These are phyloP conservation scores for Sabellastarte sp. DNA, from an alignment of 2,888 invertebrate genomes.

Conservation along the genomic window DNA sequence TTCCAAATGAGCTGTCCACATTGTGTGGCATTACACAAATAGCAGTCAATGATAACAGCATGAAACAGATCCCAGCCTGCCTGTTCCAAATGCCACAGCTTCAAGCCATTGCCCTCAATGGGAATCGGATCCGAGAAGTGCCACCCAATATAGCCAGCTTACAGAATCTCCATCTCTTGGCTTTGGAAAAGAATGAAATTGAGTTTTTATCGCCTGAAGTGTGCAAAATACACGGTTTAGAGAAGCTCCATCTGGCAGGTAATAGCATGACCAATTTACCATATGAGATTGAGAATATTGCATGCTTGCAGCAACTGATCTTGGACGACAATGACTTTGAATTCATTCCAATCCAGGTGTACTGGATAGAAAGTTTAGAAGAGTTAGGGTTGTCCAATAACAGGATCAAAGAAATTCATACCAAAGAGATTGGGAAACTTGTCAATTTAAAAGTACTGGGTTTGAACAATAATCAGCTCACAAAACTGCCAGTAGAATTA, in stretches of 20 bases:
- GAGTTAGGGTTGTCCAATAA: slow-evolving; percentile 52
- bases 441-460: slow-evolving; percentile 41
- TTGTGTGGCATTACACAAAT: slow-evolving; percentile 37
- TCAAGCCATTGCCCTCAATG: slow-evolving; percentile 39
- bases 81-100: slow-evolving; percentile 38
- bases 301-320: slow-evolving; percentile 40
- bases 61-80: slow-evolving; percentile 38
- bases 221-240: slow-evolving; percentile 43
- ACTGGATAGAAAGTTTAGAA: slow-evolving; percentile 40
- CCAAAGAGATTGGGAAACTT: slow-evolving; percentile 39
- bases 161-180: slow-evolving; percentile 40
- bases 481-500: slow-evolving; percentile 41
- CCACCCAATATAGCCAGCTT: slow-evolving; percentile 40
- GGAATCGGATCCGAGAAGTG: slow-evolving; percentile 41
- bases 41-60: slow-evolving; percentile 38
- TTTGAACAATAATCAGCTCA: slow-evolving; percentile 46
- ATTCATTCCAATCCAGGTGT: slow-evolving; percentile 48
- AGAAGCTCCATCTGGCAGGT: slow-evolving; percentile 44
- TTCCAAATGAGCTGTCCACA: slow-evolving; percentile 37
- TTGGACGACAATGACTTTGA: slow-evolving; percentile 53
- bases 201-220: slow-evolving; percentile 45
- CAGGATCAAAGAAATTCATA: slow-evolving; percentile 37
- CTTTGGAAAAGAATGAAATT: slow-evolving; percentile 46
- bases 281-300: slow-evolving; percentile 44
- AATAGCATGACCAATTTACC: slow-evolving; percentile 51